Base-by-base conservation (phyloP, 2,888 invertebrate species). In the Trichacis sp. region DNA sequence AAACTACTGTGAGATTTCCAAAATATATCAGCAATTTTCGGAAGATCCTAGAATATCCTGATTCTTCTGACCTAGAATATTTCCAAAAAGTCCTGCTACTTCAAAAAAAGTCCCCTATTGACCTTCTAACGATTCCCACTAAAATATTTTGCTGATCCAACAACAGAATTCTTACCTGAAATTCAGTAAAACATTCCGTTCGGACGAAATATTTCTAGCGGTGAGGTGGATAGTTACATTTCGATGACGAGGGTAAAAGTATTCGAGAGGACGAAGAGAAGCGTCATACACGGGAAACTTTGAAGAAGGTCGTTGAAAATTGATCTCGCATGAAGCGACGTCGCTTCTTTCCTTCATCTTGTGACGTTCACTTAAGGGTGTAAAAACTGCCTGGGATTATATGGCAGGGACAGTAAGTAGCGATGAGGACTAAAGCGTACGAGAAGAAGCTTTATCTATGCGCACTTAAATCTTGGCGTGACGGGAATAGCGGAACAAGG, bases 391-490 rank as follows among this genome's bases (percentile, higher is more conserved):
- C 17, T 14, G 57, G 48, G 15, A 52, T 42, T 48, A 62, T 56
- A 58, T 40, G 50, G 55, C 46, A 52, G 55, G 55, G 54, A 64
- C 59, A 54, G 48, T 51, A 51, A 54, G 58, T 50, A 53, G 56
- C 53, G 53, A 57, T 63, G 63, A 53, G 49, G 52, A 63, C 57
- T 63, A 53, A 58, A 58, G 49, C 47, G 59, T 64, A 67, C 70
- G 68, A 65, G 67, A 60, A 64, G 58, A 53, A 56, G 56, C 63
- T 69, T 74, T 75, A 76, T 75, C 71, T 75, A 70, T 64, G 70
- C 70, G 68, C 71, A 69, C 74, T 75, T 76, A 77, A 77, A 79
- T 78, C 77, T 76, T 74, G 64, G 67, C 72, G 72, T 74, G 76
- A 74, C 76, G 68, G 60, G 65, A 68, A 63, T 72, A 69, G 73